Percentiles rank a stretch among this genome's conserved stretches.
Conservation (phyloP, 2,113 vertebrate genomes). For the Malurus alboscapulatus region DNA sequence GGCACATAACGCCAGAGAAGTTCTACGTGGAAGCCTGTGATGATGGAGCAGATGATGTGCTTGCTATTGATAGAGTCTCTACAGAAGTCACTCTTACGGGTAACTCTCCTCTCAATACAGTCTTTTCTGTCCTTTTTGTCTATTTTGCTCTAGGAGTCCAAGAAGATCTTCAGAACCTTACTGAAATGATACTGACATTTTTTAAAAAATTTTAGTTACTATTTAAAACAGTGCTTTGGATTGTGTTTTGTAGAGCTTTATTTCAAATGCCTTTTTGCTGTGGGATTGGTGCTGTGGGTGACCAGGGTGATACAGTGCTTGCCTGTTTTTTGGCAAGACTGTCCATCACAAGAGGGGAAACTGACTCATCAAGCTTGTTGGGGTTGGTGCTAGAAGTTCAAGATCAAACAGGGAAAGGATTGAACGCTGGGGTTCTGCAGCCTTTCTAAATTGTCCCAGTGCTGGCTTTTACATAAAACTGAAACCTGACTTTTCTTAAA, state of each 20-base stretch:
- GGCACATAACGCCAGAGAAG: slow-evolving; percentile 89
- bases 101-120: slow-evolving; percentile 18
- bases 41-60: slow-evolving; percentile 84
- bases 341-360: background rate
- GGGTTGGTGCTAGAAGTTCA: background rate
- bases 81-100: slow-evolving; percentile 91
- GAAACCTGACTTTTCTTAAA: background rate
- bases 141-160: background rate
- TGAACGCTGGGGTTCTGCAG: background rate
- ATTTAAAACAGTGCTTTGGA: background rate
- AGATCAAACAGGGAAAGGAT: background rate
- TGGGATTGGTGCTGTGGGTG: background rate
- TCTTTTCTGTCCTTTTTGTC: background rate
- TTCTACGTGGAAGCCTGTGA: slow-evolving; percentile 93
- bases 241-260: background rate
- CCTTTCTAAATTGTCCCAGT: background rate
- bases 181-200: background rate
- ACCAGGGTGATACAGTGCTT: background rate
- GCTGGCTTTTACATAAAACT: background rate
- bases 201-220: background rate
- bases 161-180: background rate
- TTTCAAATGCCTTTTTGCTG: background rate
- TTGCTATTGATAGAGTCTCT: slow-evolving; percentile 92
- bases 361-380: background rate
- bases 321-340: background rate